phyloP scores from a whole-genome alignment of 2,888 invertebrate species.

The Pediacus dermestoides region DNA sequence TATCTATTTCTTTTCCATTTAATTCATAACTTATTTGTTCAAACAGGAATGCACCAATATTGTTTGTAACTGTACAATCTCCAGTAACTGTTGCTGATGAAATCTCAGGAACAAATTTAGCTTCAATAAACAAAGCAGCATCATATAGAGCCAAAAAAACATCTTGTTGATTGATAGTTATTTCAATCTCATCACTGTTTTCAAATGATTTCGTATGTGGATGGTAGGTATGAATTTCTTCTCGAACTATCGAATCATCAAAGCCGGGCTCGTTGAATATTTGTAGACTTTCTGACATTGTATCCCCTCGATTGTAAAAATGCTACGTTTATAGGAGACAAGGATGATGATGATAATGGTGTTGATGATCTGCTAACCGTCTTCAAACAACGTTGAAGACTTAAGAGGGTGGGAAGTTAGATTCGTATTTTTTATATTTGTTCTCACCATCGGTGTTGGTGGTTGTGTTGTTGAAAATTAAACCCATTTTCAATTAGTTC shows the following conservation, averaged over 20 bases:
- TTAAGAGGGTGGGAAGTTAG: not conserved
- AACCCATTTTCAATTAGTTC: slow-evolving; percentile 1
- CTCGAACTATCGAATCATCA: slow-evolving; percentile 16
- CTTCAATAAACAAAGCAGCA: slow-evolving; percentile 11
- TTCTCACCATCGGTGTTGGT: too few species aligned
- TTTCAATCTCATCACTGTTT: slow-evolving; percentile 21
- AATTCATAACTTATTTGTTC: slow-evolving; percentile 17
- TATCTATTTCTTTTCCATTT: slow-evolving; percentile 17
- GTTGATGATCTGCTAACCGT: too few species aligned
- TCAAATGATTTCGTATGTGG: slow-evolving; percentile 26
- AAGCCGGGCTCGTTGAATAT: slow-evolving; percentile 6
- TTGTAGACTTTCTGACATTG: slow-evolving; percentile 9
- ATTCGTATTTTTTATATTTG: not conserved
- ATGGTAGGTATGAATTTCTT: slow-evolving; percentile 18
- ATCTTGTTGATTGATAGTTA: slow-evolving; percentile 22
- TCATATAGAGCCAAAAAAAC: slow-evolving; percentile 13
- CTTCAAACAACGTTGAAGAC: not conserved
- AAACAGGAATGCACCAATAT: slow-evolving; percentile 18
- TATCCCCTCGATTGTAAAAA: slow-evolving; percentile 10
- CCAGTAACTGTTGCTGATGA: slow-evolving; percentile 10
- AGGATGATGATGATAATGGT: too few species aligned
- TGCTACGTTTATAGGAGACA: slow-evolving; percentile 2
- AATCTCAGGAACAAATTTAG: too few species aligned
- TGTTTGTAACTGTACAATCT: slow-evolving; percentile 10
- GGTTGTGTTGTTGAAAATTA: too few species aligned